phyloP scores from a whole-genome alignment of 53 echinoderm and acorn worm species.

The Echinometra lucunter region DNA sequence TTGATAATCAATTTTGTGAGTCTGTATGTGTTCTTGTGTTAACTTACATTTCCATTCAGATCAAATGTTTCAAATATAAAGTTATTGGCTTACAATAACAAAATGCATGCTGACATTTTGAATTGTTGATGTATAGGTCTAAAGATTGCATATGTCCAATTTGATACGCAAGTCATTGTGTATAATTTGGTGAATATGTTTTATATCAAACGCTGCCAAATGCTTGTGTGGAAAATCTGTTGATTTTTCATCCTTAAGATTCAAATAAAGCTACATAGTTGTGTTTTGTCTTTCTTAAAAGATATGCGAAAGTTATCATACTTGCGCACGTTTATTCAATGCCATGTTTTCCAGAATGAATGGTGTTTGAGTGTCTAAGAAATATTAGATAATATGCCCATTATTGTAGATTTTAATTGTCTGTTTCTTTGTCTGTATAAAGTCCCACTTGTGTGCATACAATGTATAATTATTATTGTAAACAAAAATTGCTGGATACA shows the following conservation, averaged over 20 bases:
- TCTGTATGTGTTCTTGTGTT: not conserved
- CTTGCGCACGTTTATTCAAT: not conserved
- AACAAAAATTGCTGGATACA: conserved; percentile 34
- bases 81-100: not conserved
- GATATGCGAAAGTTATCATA: conserved; percentile 31
- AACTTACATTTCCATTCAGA: not conserved
- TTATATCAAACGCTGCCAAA: conserved; percentile 39
- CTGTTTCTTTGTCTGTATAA: conserved; percentile 23
- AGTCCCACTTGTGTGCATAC: conserved; percentile 58
- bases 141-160: not conserved
- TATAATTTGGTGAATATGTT: conserved; percentile 13
- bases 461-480: conserved; percentile 57
- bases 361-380: conserved; percentile 31
- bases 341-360: conserved; percentile 52
- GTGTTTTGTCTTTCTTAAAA: conserved; percentile 52
- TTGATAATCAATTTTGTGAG: too few relatives aligned
- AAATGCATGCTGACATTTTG: not conserved
- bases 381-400: conserved; percentile 3
- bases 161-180: not conserved
- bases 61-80: not conserved
- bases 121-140: not conserved
- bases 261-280: conserved; percentile 1
- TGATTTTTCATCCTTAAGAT: conserved; percentile 12
- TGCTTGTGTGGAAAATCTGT: not conserved
- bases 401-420: conserved; percentile 24